Percentiles rank a stretch among this genome's conserved stretches.
These are phyloP conservation scores for Dromius quadrimaculatus DNA, from an alignment of 2,888 invertebrate species.

Conservation along the genomic window DNA sequence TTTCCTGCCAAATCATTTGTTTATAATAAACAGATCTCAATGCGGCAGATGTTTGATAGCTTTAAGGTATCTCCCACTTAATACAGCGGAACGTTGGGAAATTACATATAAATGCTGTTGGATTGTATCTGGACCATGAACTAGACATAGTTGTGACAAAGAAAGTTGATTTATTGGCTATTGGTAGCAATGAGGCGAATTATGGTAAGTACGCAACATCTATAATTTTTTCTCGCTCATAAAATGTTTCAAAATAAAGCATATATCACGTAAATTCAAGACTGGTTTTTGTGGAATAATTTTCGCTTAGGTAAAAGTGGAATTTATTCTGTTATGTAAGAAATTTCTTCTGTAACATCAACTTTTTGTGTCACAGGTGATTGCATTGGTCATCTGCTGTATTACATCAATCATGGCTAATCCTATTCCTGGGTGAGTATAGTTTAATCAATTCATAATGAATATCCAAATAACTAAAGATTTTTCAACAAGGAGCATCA, in stretches of 20 bases:
- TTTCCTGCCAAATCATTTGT: no score
- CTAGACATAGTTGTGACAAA: conserved; percentile 18
- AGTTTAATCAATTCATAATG: no score
- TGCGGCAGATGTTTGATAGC: conserved; percentile 14
- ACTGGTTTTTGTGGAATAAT: not conserved
- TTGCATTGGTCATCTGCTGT: conserved; percentile 1
- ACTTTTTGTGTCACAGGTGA: conserved; percentile 22
- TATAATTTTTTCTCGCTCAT: not conserved
- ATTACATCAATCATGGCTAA: conserved; percentile 9
- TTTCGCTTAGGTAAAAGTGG: not conserved
- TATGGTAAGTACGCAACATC: not conserved
- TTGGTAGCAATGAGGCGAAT: conserved; percentile 17
- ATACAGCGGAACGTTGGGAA: conserved; percentile 13
- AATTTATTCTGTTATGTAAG: not conserved
- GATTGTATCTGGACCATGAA: conserved; percentile 40
- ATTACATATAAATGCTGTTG: conserved; percentile 47
- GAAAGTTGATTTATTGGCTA: conserved; percentile 26
- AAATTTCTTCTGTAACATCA: no score
- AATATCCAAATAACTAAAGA: no score
- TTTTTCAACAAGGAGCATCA: no score
- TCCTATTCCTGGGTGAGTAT: conserved; percentile 40
- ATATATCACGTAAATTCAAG: not conserved
- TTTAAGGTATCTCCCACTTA: conserved; percentile 34
- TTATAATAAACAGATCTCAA: no score
- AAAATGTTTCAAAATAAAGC: not conserved